Evolutionary conservation across 1,140 invertebrate genomes (phyloP), one percentile per base, ranked within the genome.

Genomic region (Eurosta solidaginis): DNA sequence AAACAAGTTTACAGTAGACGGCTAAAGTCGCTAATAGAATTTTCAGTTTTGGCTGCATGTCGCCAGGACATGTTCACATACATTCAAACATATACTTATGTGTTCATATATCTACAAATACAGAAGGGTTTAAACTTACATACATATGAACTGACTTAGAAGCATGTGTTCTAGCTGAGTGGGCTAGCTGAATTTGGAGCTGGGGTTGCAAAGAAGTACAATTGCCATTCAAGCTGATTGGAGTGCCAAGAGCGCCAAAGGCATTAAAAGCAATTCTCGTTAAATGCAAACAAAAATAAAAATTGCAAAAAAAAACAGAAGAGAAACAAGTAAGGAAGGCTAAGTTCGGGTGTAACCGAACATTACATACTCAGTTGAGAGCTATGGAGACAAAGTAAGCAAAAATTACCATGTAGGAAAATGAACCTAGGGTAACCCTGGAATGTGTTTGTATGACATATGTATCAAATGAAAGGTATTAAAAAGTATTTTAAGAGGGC

Each of bases 11-110:
- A 47, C 47, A 50, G 49, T 74, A 50, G 49, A 78, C 25, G 77
- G 27, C 45, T 78, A 78, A 78, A 78, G 77, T 74, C 77, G 77
- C 27, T 78, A 78, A 78, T 78, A 78, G 77, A 78, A 78, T 74
- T 78, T 77, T 68, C 47, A 76, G 75, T 76, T 76, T 73, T 76
- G 49, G 49, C 75, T 44, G 44, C 73, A 74, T 74, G 73, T 47
- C 40, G 40, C 40, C 73, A 74, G 5, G 14, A 40, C 29, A 20
- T 68, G 29, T 36, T 12, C 54, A 47, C n/a, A 47, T 17, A 36
- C 17, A n/a, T 2, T 27, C n/a, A 52, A 4, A 52, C 49, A 52
- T 52, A 22, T 52, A n/a, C n/a, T n/a, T n/a, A n/a, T n/a, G n/a
- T n/a, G n/a, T n/a, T n/a, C n/a, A n/a, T n/a, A n/a, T n/a, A n/a